These are phyloP conservation scores for Coturnix japonica DNA, from an alignment of 2,113 vertebrate species.

Conservation along the genomic window DNA sequence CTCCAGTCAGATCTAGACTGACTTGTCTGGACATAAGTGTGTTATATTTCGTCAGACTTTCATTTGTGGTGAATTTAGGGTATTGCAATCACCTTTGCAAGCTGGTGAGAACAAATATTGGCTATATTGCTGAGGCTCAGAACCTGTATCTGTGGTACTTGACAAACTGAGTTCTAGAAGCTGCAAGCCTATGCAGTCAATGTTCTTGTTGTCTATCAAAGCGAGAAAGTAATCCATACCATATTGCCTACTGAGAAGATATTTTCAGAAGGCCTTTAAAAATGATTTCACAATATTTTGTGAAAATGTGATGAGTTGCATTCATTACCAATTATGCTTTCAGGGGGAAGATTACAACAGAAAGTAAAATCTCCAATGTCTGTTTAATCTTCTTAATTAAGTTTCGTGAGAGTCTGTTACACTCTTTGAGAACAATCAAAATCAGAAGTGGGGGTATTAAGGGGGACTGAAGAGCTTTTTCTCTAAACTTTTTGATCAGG, in stretches of 20 bases:
- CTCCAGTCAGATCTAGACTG: not conserved
- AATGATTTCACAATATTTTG: not conserved
- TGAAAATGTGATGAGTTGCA: not conserved
- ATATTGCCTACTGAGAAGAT: not conserved
- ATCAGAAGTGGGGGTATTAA: not conserved
- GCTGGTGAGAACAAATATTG: not conserved
- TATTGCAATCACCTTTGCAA: fast-evolving
- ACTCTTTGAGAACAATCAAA: not conserved
- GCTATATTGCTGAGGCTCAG: not conserved
- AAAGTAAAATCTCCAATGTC: not conserved
- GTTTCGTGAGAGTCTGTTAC: not conserved
- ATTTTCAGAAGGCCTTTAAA: not conserved
- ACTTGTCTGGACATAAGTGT: not conserved
- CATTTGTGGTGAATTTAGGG: not conserved
- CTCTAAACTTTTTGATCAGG: not conserved
- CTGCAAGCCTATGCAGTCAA: not conserved
- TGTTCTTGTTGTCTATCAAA: not conserved
- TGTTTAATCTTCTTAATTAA: not conserved
- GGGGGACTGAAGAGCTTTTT: not conserved
- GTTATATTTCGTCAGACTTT: not conserved
- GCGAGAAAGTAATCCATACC: not conserved
- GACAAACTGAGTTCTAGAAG: not conserved
- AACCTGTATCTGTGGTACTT: not conserved
- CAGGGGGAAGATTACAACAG: not conserved
- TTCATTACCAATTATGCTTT: not conserved